These are phyloP conservation scores for Paguma larvata DNA, from an alignment of 2,797 vertebrate genomes.

Conservation along the genomic window DNA sequence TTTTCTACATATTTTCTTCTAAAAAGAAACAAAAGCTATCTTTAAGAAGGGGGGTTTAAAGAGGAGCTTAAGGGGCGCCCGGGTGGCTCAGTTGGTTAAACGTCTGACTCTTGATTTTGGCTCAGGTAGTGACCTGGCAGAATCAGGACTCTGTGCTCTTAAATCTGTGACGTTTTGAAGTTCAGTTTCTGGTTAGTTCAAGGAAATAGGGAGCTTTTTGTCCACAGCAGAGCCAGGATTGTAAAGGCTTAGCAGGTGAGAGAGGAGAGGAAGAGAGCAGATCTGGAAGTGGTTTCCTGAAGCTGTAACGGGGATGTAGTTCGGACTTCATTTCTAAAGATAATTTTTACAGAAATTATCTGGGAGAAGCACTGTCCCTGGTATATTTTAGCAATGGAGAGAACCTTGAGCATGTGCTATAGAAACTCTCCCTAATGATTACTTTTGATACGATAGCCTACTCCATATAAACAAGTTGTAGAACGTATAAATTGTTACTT, in stretches of 20 bases:
- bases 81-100: too few species aligned
- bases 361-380: not conserved
- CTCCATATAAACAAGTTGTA: constrained; percentile 33
- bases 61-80: not conserved
- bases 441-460: not conserved
- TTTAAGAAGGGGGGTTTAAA: constrained; percentile 58
- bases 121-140: not conserved
- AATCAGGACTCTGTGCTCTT: constrained; percentile 9
- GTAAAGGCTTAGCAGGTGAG: not conserved
- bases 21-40: not conserved
- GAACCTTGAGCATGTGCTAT: not conserved
- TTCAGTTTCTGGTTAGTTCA: constrained; percentile 40
- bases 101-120: too few species aligned
- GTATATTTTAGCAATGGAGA: not conserved
- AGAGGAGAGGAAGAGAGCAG: not conserved
- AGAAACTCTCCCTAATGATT: not conserved
- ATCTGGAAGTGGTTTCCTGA: not conserved
- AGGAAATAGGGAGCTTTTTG: constrained; percentile 36
- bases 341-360: not conserved
- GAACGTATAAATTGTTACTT: not conserved
- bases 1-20: constrained; percentile 56
- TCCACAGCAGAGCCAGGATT: not conserved
- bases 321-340: not conserved
- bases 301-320: not conserved
- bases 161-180: constrained; percentile 2